Evolutionary conservation across 1,140 invertebrate genomes (phyloP).

Genomic region (Tetraneura akinire): DNA sequence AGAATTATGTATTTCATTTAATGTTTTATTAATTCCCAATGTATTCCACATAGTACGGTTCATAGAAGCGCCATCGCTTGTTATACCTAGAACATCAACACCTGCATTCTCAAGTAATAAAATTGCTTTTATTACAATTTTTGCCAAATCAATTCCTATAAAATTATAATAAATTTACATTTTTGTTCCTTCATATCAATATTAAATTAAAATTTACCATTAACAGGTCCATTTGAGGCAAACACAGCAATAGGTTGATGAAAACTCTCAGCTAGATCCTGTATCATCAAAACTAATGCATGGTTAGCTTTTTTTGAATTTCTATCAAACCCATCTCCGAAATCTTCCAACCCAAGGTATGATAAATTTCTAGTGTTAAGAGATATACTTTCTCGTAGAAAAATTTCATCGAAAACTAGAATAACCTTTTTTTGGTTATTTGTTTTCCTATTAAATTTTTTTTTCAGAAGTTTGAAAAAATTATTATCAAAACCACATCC

Average conservation of each 20-base stretch:
- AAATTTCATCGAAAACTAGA: background rate
- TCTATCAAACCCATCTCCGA: background rate
- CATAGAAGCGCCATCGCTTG: conserved; percentile 7
- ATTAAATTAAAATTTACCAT: conserved; percentile 14
- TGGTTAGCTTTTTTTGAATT: background rate
- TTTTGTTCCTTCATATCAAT: background rate
- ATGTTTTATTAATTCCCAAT: background rate
- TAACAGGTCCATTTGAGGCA: background rate
- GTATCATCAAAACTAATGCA: conserved; percentile 16
- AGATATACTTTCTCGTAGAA: background rate
- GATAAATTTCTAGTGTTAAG: background rate
- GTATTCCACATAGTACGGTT: conserved; percentile 13
- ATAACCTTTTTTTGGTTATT: background rate
- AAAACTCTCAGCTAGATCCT: background rate
- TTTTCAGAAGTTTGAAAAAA: background rate
- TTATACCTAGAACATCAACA: background rate
- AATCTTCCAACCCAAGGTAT: background rate
- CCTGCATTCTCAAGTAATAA: background rate
- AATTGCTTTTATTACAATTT: conserved; percentile 5
- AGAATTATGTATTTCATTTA: background rate
- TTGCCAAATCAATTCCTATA: background rate
- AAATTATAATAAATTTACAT: conserved; percentile 3
- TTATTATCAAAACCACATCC: background rate
- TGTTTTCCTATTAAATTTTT: background rate
- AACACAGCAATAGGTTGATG: conserved; percentile 8